Base-by-base conservation (phyloP, 2,888 invertebrate genomes). In the Phragmatobia fuliginosa region DNA sequence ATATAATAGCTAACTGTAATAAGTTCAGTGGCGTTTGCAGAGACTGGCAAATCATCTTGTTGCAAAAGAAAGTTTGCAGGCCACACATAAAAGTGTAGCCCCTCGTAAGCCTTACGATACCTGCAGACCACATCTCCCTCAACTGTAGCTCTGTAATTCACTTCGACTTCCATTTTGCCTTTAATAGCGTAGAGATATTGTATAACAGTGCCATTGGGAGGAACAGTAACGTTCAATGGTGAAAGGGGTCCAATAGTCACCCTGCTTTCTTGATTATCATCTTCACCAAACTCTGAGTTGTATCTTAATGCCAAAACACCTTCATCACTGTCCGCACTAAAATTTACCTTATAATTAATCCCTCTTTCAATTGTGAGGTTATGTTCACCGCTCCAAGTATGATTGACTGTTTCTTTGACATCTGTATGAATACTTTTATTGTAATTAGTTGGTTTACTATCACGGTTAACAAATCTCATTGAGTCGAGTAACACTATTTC, bases 21-120 rank as follows among this genome's bases (percentile, higher is more conserved):
- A 3, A 1, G n/a, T 25, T 62, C 62, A 41, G 7, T 62, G 16
- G 0, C 28, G 1, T 2, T 0, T 41, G 0, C 1, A 0, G n/a
- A n/a, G n/a, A n/a, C n/a, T 5, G 38, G 41, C 8, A 62, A 41
- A 6, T 62, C 7, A 6, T 8, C 38, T 0, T 2, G 5, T 2
- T 2, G 0, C 41, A 36, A 25, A 25, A 62, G 25, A 28, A 0
- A 0, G 1, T 14, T 4, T 28, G 41, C 2, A 62, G 14, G 6
- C 3, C 8, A 8, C 2, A 28, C 38, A 36, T 38, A 62, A 36
- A 38, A 62, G 28, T 62, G 62, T 18, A 41, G 62, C 7, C 41
- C 62, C 11, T 41, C 0, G 28, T 18, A 62, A 16, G 6, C 28
- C 16, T 25, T 36, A 18, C 41, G 28, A 28, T 38, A 62, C 25